Conservation (phyloP, 2,888 invertebrate genomes). For the Drosophila suboccidentalis region DNA sequence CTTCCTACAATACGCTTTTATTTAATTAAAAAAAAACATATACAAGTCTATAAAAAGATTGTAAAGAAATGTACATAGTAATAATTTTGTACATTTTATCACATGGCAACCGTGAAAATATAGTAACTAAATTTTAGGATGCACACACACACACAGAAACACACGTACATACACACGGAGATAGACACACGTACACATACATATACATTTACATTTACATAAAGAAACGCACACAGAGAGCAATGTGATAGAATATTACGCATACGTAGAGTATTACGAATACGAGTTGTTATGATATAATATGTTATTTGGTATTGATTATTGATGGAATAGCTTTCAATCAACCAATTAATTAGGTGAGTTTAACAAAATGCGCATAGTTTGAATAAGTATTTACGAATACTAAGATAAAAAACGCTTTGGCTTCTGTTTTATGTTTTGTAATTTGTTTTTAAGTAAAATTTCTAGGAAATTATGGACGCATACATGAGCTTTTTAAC, state of each 20-base stretch:
- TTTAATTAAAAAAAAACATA: no score
- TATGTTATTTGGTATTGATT: conserved; percentile 39
- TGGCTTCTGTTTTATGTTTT: conserved; percentile 51
- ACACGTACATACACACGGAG: conserved; percentile 5
- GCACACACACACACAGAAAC: conserved; percentile 13
- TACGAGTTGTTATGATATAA: conserved; percentile 23
- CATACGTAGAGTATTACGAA: conserved; percentile 40
- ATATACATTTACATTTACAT: conserved; percentile 28
- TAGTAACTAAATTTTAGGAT: neutral
- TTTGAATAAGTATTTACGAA: conserved; percentile 73
- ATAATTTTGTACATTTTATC: neutral
- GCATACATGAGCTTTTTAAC: conserved; percentile 99
- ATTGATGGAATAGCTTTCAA: conserved; percentile 73
- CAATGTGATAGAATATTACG: conserved; percentile 57
- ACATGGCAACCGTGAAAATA: neutral
- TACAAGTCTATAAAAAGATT: no score
- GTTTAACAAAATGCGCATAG: conserved; percentile 78
- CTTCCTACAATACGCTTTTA: no score
- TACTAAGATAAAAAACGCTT: conserved; percentile 75
- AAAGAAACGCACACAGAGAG: conserved; percentile 55
- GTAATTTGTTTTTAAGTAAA: conserved; percentile 65
- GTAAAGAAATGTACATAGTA: neutral
- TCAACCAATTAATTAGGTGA: conserved; percentile 66
- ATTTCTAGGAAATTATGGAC: conserved; percentile 85
- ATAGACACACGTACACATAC: neutral